Conservation (phyloP, 2,888 invertebrate species). For the Quadroppia sp. region DNA sequence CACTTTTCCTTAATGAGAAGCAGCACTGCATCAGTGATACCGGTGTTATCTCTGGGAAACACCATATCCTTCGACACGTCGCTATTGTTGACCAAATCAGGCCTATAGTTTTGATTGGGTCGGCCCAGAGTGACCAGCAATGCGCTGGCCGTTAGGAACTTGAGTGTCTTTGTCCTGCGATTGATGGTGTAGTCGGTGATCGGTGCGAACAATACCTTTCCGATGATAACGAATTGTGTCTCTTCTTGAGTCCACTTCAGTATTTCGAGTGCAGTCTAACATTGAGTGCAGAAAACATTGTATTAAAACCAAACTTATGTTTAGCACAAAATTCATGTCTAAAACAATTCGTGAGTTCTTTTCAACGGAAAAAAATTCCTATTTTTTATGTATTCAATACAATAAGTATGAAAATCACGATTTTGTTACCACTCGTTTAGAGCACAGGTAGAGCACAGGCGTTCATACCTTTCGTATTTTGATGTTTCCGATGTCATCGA, state of each 20-base stretch:
- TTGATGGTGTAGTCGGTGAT: slow-evolving; percentile 43
- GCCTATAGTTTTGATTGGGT: slow-evolving; percentile 65
- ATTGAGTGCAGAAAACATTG: slow-evolving; percentile 13
- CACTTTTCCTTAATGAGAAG: slow-evolving; percentile 84
- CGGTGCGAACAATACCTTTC: slow-evolving; percentile 68
- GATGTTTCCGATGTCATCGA: slow-evolving; percentile 82
- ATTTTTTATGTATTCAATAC: background rate
- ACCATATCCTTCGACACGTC: slow-evolving; percentile 55
- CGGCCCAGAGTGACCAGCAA: slow-evolving; percentile 85
- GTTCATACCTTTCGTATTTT: slow-evolving; percentile 68
- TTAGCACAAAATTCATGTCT: background rate
- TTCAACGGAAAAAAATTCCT: background rate
- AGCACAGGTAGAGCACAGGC: slow-evolving; percentile 36
- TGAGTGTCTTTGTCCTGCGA: slow-evolving; percentile 50
- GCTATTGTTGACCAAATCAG: slow-evolving; percentile 54
- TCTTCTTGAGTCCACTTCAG: slow-evolving; percentile 86
- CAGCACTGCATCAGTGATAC: slow-evolving; percentile 76
- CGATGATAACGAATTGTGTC: slow-evolving; percentile 83
- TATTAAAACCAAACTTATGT: no score
- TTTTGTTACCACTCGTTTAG: slow-evolving; percentile 16
- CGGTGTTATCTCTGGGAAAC: slow-evolving; percentile 53
- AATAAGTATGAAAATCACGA: slow-evolving; percentile 29
- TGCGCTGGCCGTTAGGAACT: slow-evolving; percentile 76
- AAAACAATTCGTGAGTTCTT: slow-evolving; percentile 2
- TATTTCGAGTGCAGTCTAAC: slow-evolving; percentile 79